Percentiles rank a stretch among this genome's conserved stretches.
Conservation (phyloP, 2,888 invertebrate species). For the Cephus sareptanus region DNA sequence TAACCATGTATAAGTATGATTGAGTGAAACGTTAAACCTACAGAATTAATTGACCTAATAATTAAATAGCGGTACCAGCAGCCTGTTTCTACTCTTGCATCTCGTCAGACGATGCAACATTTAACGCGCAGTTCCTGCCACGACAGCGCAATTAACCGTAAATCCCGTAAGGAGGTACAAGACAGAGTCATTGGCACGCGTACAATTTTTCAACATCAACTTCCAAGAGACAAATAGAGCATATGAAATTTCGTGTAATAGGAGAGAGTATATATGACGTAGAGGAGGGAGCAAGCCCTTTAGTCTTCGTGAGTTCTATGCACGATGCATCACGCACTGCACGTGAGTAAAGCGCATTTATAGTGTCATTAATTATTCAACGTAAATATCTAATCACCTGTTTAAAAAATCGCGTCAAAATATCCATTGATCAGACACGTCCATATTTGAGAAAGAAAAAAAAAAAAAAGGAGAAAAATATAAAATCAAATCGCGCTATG, state of each 20-base stretch:
- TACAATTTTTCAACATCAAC: conserved; percentile 1
- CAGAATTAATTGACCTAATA: not conserved
- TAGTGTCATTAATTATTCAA: not conserved
- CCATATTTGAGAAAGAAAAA: too few relatives aligned
- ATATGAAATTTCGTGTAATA: conserved; percentile 34
- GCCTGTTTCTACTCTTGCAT: not conserved
- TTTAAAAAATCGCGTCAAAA: not conserved
- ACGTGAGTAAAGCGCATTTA: conserved; percentile 47
- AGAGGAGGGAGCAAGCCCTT: conserved; percentile 47
- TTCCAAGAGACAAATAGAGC: conserved; percentile 29
- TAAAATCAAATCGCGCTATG: not conserved
- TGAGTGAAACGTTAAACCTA: not conserved
- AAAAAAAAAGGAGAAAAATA: not conserved
- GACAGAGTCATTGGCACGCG: not conserved
- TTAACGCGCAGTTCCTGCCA: conserved; percentile 1
- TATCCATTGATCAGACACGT: not conserved
- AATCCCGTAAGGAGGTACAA: not conserved
- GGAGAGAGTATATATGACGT: conserved; percentile 63
- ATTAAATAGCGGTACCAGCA: not conserved
- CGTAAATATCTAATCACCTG: not conserved
- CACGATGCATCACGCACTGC: conserved; percentile 57
- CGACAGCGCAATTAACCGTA: not conserved
- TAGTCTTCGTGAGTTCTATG: conserved; percentile 54
- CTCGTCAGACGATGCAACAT: not conserved
- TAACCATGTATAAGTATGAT: not conserved